These are phyloP conservation scores for Bombyx huttoni DNA, from an alignment of 2,888 invertebrate species.

Conservation along the genomic window DNA sequence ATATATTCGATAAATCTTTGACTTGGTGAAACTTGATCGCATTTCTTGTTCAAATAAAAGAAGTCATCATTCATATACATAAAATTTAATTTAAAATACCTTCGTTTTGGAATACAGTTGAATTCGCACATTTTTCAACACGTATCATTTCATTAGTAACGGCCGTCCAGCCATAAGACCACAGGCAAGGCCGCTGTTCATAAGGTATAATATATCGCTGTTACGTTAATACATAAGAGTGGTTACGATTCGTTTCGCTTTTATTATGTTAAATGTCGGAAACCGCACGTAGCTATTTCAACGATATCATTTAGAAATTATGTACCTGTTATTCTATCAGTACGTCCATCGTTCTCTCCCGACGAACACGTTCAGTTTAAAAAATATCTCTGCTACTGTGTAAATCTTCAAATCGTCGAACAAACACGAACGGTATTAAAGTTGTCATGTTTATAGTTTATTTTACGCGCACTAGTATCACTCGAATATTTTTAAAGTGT, in stretches of 20 bases:
- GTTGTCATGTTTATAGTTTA: background rate
- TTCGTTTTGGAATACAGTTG: background rate
- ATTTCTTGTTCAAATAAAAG: too few species aligned
- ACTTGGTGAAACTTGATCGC: too few species aligned
- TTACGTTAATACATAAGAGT: constrained; percentile 11
- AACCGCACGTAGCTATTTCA: constrained; percentile 17
- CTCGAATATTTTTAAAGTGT: background rate
- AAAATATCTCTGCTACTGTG: background rate
- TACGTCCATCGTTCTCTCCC: constrained; percentile 8
- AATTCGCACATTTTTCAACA: background rate
- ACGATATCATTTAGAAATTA: constrained; percentile 27
- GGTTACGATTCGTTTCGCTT: constrained; percentile 15
- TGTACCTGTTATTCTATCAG: constrained; percentile 17
- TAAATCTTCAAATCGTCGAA: background rate
- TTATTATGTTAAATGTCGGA: constrained; percentile 27
- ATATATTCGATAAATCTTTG: too few species aligned
- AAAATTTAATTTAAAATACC: too few species aligned
- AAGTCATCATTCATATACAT: too few species aligned
- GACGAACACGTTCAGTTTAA: background rate
- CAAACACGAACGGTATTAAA: background rate
- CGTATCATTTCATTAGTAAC: constrained; percentile 1
- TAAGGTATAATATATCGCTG: constrained; percentile 8
- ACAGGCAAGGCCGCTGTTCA: constrained; percentile 9
- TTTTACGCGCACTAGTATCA: background rate
- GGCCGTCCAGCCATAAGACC: background rate